phyloP scores from a whole-genome alignment of 2,113 vertebrate genomes.

The Serinus canaria region DNA sequence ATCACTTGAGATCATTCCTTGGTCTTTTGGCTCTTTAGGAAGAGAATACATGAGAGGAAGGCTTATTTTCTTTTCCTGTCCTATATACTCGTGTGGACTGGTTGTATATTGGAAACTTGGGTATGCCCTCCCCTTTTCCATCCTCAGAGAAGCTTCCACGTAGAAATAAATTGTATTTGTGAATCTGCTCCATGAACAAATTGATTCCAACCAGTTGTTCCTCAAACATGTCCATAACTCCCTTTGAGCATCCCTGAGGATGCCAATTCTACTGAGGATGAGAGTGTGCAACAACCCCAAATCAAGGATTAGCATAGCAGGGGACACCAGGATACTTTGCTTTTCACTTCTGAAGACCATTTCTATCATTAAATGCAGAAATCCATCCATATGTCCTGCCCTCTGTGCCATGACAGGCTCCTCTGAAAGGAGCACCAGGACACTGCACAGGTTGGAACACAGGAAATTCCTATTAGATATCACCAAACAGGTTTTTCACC shows the following conservation, averaged over 20 bases:
- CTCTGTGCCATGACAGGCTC: background rate
- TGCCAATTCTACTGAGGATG: background rate
- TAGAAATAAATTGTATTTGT: background rate
- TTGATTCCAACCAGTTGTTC: background rate
- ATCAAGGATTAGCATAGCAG: accelerated
- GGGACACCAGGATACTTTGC: background rate
- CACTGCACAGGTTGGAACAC: accelerated
- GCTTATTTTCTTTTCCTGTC: background rate
- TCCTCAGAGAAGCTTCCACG: background rate
- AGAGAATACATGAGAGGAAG: background rate
- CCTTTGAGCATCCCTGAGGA: background rate
- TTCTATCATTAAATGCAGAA: background rate
- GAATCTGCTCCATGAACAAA: background rate
- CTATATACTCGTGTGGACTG: background rate
- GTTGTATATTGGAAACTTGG: background rate
- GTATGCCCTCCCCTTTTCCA: background rate
- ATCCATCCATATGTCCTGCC: background rate
- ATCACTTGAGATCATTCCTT: background rate
- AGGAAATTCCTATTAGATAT: background rate
- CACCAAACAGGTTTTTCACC: background rate
- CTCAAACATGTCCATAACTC: background rate
- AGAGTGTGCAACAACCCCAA: background rate
- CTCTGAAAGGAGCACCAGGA: background rate
- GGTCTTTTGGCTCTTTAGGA: background rate
- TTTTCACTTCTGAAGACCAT: background rate